Base-by-base conservation (phyloP, 2,888 invertebrate species). In the Dione vanillae region DNA sequence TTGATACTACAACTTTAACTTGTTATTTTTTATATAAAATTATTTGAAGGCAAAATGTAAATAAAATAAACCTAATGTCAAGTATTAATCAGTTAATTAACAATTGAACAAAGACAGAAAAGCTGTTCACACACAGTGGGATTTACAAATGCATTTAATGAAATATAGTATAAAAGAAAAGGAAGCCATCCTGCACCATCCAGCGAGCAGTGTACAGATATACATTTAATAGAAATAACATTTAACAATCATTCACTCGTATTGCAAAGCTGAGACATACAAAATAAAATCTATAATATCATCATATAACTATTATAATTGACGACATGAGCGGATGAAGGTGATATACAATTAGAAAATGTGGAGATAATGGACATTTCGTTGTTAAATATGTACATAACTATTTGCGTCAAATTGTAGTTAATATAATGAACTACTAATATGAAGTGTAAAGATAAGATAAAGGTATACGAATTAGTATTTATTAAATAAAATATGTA, bases 271-370 rank as follows among this genome's bases (percentile, higher is more conserved):
- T 20, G 12, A 35, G 11, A 11, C 9, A 16, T 62, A 35, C 1
- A 12, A 47, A 47, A 62, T 78, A 77, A 80, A 80, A 77, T 77
- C 80, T 71, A 73, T 64, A 75, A 67, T 41, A 51, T 41, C 49
- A 51, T 19, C n/a, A 37, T 35, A 37, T 27, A 27, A 3, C 27
- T 27, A 27, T 27, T 5, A n/a, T n/a, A n/a, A n/a, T n/a, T n/a
- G n/a, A n/a, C n/a, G n/a, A n/a, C n/a, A n/a, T n/a, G n/a, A n/a
- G n/a, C n/a, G n/a, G n/a, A n/a, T n/a, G n/a, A n/a, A n/a, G n/a
- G n/a, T n/a, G n/a, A n/a, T n/a, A n/a, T n/a, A n/a, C n/a, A n/a
- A n/a, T n/a, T n/a, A n/a, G n/a, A n/a, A n/a, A n/a, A n/a, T n/a
- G n/a, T n/a, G n/a, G n/a, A n/a, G n/a, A n/a, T n/a, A n/a, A n/a